Conservation (phyloP, 1,140 invertebrate species). For the Artemia franciscana region DNA sequence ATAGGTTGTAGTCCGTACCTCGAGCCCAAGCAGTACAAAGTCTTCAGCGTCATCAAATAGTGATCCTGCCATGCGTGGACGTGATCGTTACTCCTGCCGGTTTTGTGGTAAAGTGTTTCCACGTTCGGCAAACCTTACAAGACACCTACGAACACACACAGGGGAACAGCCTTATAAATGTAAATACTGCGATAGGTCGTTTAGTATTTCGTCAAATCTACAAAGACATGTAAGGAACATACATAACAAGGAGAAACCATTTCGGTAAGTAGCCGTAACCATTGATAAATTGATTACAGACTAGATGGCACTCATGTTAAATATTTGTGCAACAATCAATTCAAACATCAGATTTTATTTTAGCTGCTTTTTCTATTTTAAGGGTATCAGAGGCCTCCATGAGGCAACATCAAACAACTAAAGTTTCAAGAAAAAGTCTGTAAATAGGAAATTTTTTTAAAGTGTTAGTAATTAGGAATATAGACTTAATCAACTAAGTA, state of each 20-base stretch:
- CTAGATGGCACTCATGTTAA: too few relatives aligned
- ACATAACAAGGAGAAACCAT: constrained; percentile 88
- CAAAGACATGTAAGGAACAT: constrained; percentile 98
- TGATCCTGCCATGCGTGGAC: constrained; percentile 23
- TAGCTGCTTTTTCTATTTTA: too few relatives aligned
- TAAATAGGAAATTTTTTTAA: too few relatives aligned
- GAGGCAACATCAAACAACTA: too few relatives aligned
- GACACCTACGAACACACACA: constrained; percentile 90
- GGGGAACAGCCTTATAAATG: constrained; percentile 96
- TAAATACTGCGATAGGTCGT: constrained; percentile 92
- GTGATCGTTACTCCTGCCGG: constrained; percentile 88
- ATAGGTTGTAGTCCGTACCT: background rate
- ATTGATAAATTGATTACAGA: too few relatives aligned
- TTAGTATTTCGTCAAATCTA: constrained; percentile 94
- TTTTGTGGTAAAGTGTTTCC: constrained; percentile 96
- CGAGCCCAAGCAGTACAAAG: background rate
- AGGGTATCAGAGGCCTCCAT: too few relatives aligned
- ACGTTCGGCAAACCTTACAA: constrained; percentile 86
- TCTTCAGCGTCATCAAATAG: background rate
- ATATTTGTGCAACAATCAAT: too few relatives aligned
- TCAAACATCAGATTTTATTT: too few relatives aligned
- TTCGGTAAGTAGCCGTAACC: constrained; percentile 18
- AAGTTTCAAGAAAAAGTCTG: too few relatives aligned
- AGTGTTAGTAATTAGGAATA: too few relatives aligned
- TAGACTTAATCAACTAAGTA: too few relatives aligned